These are phyloP conservation scores for Mormyrus proboscirostris DNA, from an alignment of 2,797 vertebrate genomes.

Conservation along the genomic window DNA sequence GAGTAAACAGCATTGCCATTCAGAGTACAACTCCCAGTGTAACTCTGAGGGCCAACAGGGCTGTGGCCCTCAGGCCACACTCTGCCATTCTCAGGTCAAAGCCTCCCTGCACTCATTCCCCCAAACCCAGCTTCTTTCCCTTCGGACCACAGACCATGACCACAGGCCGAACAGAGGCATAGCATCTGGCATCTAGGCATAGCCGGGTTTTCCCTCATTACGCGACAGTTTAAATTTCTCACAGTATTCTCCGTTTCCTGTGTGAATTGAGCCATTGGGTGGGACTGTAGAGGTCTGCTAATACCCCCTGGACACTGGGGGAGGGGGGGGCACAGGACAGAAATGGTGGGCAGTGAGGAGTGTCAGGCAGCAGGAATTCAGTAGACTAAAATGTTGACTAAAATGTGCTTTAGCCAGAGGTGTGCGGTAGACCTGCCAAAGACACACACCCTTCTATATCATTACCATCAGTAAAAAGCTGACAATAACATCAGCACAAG, in stretches of 20 bases:
- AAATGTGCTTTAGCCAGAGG: neutral
- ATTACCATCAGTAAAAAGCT: neutral
- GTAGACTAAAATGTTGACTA: neutral
- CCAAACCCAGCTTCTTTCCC: neutral
- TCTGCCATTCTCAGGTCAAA: neutral
- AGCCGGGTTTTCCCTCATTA: neutral
- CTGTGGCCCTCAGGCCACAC: neutral
- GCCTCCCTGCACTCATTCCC: neutral
- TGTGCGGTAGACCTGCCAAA: neutral
- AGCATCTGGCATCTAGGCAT: neutral
- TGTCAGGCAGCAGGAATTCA: neutral
- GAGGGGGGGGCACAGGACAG: neutral
- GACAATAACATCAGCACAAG: neutral
- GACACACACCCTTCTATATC: neutral
- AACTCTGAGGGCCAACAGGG: neutral
- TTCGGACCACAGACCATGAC: neutral
- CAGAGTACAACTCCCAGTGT: neutral
- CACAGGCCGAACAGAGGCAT: neutral
- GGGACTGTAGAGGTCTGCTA: neutral
- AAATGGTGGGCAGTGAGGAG: neutral
- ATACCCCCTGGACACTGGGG: neutral
- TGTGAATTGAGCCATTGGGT: neutral
- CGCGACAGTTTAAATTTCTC: neutral
- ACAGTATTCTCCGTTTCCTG: neutral
- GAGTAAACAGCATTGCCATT: neutral